Base-by-base conservation (phyloP, 2,888 invertebrate species). In the Malacosoma neustria region DNA sequence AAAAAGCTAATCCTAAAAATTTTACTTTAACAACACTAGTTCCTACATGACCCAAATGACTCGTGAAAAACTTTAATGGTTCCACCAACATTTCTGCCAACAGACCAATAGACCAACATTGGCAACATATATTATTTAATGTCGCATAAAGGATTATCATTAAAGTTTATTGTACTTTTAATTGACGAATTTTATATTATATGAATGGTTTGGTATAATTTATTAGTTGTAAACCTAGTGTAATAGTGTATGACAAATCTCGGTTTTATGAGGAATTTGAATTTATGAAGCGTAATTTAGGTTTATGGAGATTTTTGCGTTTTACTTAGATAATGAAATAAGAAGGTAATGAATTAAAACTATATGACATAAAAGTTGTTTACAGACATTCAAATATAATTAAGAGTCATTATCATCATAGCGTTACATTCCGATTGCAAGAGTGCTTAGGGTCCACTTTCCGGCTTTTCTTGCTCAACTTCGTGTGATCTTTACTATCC, bases 61-160 rank as follows among this genome's bases (percentile, higher is more conserved):
- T 32, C 47, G 33, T 46, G 30, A 36, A 40, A 42, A 30, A 38
- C 36, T 22, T 22, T 22, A 22, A 22, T 22, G 22, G 22, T 22
- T 22, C 22, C 5, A 22, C 30, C 11, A 30, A 14, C 30, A 7
- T 13, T 32, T 30, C 3, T 22, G 5, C 1, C 22, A 22, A 6
- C 7, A 7, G 4, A 32, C 12, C 3, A 13, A 4, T 32, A 13
- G 13, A n/a, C 9, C 9, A 32, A 13, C 6, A 11, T 32, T 32
- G 11, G 13, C 13, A n/a, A n/a, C 22, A 22, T 22, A 22, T 22
- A 22, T 22, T 7, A 9, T 22, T 22, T 22, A 9, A 22, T 22
- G 22, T 22, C 22, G 22, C 22, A 22, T 22, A 22, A 22, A 22
- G 6, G 22, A 22, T 22, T 22, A 9, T 22, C 22, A 22, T 22